Base-by-base conservation (phyloP, 2,888 invertebrate genomes). In the Melipona bicolor region DNA sequence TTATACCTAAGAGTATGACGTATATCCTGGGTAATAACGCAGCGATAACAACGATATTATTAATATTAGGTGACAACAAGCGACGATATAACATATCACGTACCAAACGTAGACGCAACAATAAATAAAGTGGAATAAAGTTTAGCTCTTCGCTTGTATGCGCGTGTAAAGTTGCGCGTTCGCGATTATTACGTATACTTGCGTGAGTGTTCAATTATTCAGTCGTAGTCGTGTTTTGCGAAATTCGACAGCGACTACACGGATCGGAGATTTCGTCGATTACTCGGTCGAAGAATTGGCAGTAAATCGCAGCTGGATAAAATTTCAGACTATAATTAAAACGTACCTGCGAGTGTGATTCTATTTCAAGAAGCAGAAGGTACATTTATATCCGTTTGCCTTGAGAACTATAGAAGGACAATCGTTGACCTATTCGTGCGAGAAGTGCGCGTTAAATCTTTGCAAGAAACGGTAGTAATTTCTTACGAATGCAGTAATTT, bases 301-400 rank as follows among this genome's bases (percentile, higher is more conserved):
- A 56, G 36, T 56, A 36, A 3, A 56, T 56, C 13, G 36, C 56
- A n/a, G 36, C 56, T 36, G 36, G 54, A 56, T 56, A 70, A 56
- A 70, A 56, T 70, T 70, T 24, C n/a, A 56, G 56, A 70, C 36
- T 70, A 56, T 70, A 56, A 70, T 70, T 70, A 70, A 56, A 32
- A 32, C 36, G n/a, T 17, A 11, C 17, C 56, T 70, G n/a, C n/a
- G 36, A n/a, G 32, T 2, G 15, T 9, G 5, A 36, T 27, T 36
- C 36, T 70, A 56, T 70, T 70, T 70, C 11, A 15, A 56, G n/a
- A 36, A 9, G 11, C n/a, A 11, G 52, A 56, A 70, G n/a, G 9
- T 56, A 43, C 36, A 24, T 70, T 70, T 70, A 43, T 70, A 43
- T 56, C 17, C n/a, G 54, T 56, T 70, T n/a, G 54, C 54, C 36